Base-by-base conservation (phyloP, 2,888 invertebrate species). In the Pterostichus madidus region DNA sequence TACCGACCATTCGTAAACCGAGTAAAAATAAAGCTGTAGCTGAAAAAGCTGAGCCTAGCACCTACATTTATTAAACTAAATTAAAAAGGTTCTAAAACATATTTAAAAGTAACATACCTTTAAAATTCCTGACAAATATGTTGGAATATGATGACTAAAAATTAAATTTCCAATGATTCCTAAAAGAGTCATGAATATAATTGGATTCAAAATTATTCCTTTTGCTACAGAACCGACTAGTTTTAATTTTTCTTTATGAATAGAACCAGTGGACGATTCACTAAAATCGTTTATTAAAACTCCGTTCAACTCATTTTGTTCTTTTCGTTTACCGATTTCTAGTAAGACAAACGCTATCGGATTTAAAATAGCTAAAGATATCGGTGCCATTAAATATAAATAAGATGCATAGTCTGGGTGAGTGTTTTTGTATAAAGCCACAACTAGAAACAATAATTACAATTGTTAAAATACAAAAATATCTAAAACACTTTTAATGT, bases 391-490 rank as follows among this genome's bases (percentile, higher is more conserved):
- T 76, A 99, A 91, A 89, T 98, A 99, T 68, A 99, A 91, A 89
- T 98, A 99, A 0, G 95, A 93, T 0, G 96, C 94, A 91, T 96
- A 98, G 87, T 98, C 97, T 0, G 97, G 97, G 91, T 98, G 98
- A 5, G 94, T 93, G 83, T 94, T 93, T 85, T 93, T 92, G 89
- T 98, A 99, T 17, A 99, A 91, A 24, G 98, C 97, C 87, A 93
- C 93, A 79, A 98, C 97, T 96, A 91, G 85, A 91, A 84, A 85
- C 68, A 83, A 32, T 39, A 68, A 64, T 13, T 80, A 5, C 31
- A 39, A 15, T 24, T 24, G 24, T 24, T 24, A 24, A 24, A 24
- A 24, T 24, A 24, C 1, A 24, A 24, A 24, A 24, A 2, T 49
- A 32, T 84, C 13, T 44, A 39, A 44, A 83, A 76, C 35, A 82